Evolutionary conservation across 2,888 invertebrate species (phyloP).

Genomic region (Eutolmus rufibarbis): DNA sequence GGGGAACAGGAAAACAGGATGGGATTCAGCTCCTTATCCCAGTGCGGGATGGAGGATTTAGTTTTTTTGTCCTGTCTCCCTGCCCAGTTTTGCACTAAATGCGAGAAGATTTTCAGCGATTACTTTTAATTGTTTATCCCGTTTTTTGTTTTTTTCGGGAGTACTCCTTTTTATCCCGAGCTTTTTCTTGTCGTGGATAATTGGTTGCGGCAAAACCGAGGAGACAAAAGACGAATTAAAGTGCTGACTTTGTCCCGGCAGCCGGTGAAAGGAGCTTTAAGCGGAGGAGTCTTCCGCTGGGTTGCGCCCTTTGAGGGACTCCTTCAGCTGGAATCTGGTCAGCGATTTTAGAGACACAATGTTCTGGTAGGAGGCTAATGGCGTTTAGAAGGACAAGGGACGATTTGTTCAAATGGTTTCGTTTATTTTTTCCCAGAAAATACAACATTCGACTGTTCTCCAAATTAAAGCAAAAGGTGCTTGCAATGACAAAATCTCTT

Average conservation of each 20-base stretch:
- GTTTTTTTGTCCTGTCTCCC: not conserved
- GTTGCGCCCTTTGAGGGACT: not conserved
- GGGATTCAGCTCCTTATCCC: not conserved
- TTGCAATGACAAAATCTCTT: not conserved
- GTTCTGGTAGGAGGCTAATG: not conserved
- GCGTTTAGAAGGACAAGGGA: not conserved
- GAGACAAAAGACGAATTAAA: not conserved
- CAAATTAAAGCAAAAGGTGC: not conserved
- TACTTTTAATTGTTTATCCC: constrained; percentile 36
- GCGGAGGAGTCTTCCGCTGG: not conserved
- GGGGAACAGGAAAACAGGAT: not conserved
- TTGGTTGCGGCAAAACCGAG: not conserved
- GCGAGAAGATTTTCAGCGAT: constrained; percentile 19
- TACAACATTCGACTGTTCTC: not conserved
- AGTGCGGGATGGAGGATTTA: not conserved
- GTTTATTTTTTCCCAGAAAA: not conserved
- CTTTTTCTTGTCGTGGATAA: constrained; percentile 2
- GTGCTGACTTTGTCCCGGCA: not conserved
- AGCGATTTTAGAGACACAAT: not conserved
- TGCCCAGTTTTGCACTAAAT: not conserved
- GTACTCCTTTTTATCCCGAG: not conserved
- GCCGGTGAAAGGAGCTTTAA: not conserved
- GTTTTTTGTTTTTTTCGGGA: not conserved
- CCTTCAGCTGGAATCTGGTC: not conserved
- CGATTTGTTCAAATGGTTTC: not conserved